phyloP scores from a whole-genome alignment of 2,797 vertebrate species.

The Discoglossus pictus region DNA sequence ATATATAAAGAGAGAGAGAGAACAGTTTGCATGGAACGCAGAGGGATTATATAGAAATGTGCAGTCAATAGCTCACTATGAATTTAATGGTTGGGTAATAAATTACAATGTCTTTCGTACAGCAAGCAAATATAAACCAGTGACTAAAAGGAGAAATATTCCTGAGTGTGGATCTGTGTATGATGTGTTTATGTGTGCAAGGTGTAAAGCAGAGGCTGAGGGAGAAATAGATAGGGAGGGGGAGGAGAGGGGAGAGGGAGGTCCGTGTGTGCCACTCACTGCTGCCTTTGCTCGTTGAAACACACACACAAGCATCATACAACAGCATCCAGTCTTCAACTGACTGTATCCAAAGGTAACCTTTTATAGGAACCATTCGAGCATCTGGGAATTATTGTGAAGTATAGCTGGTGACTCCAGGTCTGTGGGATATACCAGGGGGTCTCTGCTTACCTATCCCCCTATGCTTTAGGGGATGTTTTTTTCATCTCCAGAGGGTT shows the following conservation, averaged over 20 bases:
- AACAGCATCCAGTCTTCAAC: constrained; percentile 42
- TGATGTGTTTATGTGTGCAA: constrained; percentile 43
- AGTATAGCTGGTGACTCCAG: not conserved
- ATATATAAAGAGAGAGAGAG: not conserved
- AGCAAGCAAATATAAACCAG: constrained; percentile 1
- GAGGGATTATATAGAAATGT: not conserved
- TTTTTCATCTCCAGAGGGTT: constrained; percentile 38
- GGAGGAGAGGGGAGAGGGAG: constrained; percentile 37
- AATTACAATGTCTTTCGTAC: no score
- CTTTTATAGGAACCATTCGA: constrained; percentile 13
- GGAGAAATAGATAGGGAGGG: constrained; percentile 37
- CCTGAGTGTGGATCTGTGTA: constrained; percentile 22
- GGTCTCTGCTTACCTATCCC: constrained; percentile 24
- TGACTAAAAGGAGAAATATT: not conserved
- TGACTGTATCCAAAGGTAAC: constrained; percentile 33
- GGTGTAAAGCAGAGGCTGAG: constrained; percentile 46
- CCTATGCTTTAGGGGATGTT: constrained; percentile 35
- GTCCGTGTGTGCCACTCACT: constrained; percentile 41
- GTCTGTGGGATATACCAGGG: constrained; percentile 20
- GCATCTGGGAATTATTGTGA: constrained; percentile 9
- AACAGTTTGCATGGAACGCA: not conserved
- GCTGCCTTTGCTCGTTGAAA: constrained; percentile 46
- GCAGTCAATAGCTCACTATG: no score
- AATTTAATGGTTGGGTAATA: no score
- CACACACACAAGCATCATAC: constrained; percentile 46